Conservation (phyloP, 2,113 vertebrate species). For the Labeo catla region DNA sequence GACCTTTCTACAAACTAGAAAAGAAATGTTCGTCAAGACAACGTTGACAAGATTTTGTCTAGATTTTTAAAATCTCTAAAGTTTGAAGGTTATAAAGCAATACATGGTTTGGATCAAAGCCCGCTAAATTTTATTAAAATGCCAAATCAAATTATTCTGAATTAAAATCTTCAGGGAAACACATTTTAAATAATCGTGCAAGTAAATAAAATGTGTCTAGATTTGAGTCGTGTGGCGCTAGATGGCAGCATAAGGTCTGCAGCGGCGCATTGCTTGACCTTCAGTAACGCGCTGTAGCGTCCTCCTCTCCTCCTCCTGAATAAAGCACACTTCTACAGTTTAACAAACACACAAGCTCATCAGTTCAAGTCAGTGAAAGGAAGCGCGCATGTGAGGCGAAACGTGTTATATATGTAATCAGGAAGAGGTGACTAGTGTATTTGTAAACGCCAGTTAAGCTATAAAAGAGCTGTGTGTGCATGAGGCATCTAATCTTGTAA, state of each 20-base stretch:
- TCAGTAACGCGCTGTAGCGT: neutral
- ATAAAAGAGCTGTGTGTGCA: constrained; percentile 47
- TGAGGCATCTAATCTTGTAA: constrained; percentile 52
- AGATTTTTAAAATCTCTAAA: too few species aligned
- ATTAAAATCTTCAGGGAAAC: too few species aligned
- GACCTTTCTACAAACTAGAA: too few species aligned
- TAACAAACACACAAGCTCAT: neutral
- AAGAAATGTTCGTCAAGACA: too few species aligned
- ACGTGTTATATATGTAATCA: neutral
- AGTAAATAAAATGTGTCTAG: neutral
- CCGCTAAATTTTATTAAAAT: too few species aligned
- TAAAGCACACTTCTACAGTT: neutral
- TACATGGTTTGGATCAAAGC: too few species aligned
- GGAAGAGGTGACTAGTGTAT: neutral
- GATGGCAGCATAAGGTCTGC: neutral
- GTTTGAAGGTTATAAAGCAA: too few species aligned
- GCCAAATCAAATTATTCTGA: too few species aligned
- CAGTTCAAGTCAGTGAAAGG: neutral
- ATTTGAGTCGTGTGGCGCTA: neutral
- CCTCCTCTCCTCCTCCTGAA: neutral
- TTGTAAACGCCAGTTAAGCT: constrained; percentile 24
- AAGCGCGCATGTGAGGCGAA: neutral
- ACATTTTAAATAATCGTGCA: neutral
- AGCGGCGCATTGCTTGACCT: neutral
- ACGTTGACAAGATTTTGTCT: too few species aligned